phyloP scores from a whole-genome alignment of 2,113 vertebrate species.

The Chroicocephalus ridibundus region DNA sequence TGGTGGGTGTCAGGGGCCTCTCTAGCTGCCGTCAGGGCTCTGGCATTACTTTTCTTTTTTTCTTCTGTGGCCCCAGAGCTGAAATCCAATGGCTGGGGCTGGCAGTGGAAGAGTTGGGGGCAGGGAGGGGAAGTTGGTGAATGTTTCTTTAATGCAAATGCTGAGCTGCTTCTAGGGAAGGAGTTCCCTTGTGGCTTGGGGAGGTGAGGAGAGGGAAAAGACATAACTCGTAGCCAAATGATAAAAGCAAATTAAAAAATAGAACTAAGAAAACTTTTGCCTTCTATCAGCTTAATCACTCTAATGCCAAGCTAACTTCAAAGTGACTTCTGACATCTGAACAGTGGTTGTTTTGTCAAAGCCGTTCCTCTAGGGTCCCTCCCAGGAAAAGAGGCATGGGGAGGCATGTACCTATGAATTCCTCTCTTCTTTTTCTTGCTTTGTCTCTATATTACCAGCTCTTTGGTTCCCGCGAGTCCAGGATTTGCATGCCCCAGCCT shows the following conservation, averaged over 20 bases:
- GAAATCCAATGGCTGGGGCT: background rate
- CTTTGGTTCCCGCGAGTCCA: background rate
- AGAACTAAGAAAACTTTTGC: background rate
- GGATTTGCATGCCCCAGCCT: background rate
- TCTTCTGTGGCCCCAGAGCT: too few species aligned
- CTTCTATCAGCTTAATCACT: background rate
- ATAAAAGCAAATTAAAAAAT: background rate
- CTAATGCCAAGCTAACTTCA: background rate
- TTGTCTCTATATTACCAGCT: background rate
- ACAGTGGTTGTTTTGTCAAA: too few species aligned
- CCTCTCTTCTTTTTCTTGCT: background rate
- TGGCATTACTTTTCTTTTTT: accelerated
- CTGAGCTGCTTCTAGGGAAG: background rate
- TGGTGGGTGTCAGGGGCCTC: accelerated
- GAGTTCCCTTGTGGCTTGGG: background rate
- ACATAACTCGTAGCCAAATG: accelerated
- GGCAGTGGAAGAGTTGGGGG: background rate
- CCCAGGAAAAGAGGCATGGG: background rate
- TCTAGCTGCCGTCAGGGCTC: accelerated
- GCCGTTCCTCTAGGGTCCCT: accelerated
- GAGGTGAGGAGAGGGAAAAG: background rate
- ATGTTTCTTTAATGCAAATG: too few species aligned
- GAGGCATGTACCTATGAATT: accelerated
- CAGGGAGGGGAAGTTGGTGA: too few species aligned
- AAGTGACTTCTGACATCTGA: background rate